Evolutionary conservation across 2,113 vertebrate genomes (phyloP).

Genomic region (human): GRCh38 chr4:155612501-155613000

Average conservation of each 20-base stretch:
- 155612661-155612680: not conserved
- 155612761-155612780: not conserved
- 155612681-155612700: not conserved
- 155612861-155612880: not conserved
- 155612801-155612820: not conserved
- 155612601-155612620: not conserved
- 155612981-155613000: not conserved
- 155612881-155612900: not conserved
- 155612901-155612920: too few species aligned
- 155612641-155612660: not conserved
- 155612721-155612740: not conserved
- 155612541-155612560: not conserved
- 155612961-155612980: too few species aligned
- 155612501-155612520: not conserved
- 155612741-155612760: not conserved
- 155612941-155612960: too few species aligned
- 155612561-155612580: not conserved
- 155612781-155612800: not conserved
- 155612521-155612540: not conserved
- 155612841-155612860: not conserved
- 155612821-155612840: not conserved
- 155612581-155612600: not conserved
- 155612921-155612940: too few species aligned
- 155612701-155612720: not conserved
- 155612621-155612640: not conserved